phyloP scores from a whole-genome alignment of 2,888 invertebrate species.

The Luperina testacea region DNA sequence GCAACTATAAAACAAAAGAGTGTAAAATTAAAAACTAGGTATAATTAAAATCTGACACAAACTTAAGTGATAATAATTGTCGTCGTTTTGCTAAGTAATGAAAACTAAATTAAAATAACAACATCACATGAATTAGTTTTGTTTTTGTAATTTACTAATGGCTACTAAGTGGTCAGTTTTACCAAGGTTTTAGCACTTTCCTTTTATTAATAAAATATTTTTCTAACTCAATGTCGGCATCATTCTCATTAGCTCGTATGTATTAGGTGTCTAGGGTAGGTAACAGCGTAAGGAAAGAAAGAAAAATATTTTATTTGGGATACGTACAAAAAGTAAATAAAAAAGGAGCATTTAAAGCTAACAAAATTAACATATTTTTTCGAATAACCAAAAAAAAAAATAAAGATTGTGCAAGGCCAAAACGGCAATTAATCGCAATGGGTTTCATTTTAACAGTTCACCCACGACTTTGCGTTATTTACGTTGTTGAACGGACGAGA shows the following conservation, averaged over 20 bases:
- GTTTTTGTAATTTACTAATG: slow-evolving; percentile 56
- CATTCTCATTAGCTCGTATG: not conserved
- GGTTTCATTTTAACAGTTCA: not conserved
- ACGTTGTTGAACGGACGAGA: not conserved
- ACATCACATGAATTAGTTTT: slow-evolving; percentile 28
- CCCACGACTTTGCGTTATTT: not conserved
- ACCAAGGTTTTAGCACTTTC: slow-evolving; percentile 9
- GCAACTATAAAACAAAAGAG: slow-evolving; percentile 21
- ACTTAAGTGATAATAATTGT: slow-evolving; percentile 77
- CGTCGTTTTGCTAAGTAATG: slow-evolving; percentile 73
- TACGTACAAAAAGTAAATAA: not conserved
- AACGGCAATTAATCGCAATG: not conserved
- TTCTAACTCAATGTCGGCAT: not conserved
- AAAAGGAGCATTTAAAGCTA: not conserved
- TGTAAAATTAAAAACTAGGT: slow-evolving; percentile 57
- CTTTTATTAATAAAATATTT: not conserved
- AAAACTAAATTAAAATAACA: slow-evolving; percentile 68
- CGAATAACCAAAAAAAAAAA: no score
- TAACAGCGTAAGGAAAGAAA: not conserved
- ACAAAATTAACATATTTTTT: no score
- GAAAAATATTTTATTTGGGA: not conserved
- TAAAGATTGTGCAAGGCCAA: no score
- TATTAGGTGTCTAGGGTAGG: not conserved
- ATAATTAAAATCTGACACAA: slow-evolving; percentile 77
- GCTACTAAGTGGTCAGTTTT: slow-evolving; percentile 21